Percentiles rank a stretch among this genome's conserved stretches.
Conservation (phyloP, 2,797 vertebrate genomes). For the Ceyx erithaca region DNA sequence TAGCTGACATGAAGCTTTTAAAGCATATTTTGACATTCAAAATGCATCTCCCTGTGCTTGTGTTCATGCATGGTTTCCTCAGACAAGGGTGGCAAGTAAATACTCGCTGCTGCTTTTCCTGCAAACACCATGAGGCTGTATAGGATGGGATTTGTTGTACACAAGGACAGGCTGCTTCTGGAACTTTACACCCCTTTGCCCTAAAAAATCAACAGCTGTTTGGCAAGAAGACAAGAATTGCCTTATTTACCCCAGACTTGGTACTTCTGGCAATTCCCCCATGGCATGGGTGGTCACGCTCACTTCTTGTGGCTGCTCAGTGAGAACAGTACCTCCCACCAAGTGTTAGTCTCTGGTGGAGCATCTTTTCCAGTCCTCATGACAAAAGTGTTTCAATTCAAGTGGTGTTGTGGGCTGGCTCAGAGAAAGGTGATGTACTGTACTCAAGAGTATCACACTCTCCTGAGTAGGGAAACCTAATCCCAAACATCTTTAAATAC, state of each 20-base stretch:
- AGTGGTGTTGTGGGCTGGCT: background rate
- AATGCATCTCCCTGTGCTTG: conserved; percentile 1
- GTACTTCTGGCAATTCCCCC: background rate
- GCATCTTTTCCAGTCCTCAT: background rate
- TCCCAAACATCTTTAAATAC: background rate
- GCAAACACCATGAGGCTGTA: background rate
- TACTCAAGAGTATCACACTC: too few relatives aligned
- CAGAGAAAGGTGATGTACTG: background rate
- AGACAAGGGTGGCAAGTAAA: background rate
- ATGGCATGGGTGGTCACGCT: background rate
- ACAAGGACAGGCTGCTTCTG: background rate
- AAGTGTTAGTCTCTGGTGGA: background rate
- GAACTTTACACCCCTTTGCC: background rate
- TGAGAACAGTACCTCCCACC: background rate
- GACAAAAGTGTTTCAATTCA: background rate
- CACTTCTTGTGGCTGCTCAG: background rate
- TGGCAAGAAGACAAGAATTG: conserved; percentile 16
- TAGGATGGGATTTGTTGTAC: background rate
- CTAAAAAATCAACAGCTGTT: conserved; percentile 9
- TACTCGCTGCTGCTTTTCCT: background rate
- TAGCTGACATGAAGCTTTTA: background rate
- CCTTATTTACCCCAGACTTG: background rate
- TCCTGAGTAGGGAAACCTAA: background rate
- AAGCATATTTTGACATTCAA: conserved; percentile 31
- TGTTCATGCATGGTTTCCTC: conserved; percentile 21